Conservation (phyloP, 2,888 invertebrate species). For the Odontothrips loti region DNA sequence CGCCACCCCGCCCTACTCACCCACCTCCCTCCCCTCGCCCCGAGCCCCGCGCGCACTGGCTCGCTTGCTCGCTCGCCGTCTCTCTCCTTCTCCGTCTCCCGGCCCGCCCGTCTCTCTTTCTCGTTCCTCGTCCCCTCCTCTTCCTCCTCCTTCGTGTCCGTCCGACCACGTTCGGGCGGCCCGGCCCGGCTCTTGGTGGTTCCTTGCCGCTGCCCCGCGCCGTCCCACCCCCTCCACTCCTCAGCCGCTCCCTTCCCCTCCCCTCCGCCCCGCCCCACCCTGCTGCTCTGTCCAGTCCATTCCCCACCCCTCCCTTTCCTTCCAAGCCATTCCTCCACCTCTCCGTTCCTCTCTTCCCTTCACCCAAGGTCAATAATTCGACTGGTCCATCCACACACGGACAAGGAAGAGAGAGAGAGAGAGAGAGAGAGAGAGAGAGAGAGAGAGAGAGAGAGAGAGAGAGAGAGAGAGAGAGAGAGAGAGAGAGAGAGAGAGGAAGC, state of each 20-base stretch:
- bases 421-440: conserved; percentile 11
- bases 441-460: conserved; percentile 8
- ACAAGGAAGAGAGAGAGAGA: conserved; percentile 9
- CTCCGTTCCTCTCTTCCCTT: conserved; percentile 1
- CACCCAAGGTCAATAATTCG: conserved; percentile 24
- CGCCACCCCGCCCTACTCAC: background rate
- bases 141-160: conserved; percentile 22
- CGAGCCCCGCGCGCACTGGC: background rate
- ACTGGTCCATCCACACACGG: conserved; percentile 25
- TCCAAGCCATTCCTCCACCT: conserved; percentile 15
- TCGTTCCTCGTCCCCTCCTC: conserved; percentile 9
- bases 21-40: background rate
- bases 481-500: conserved; percentile 4
- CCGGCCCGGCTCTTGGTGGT: conserved; percentile 25
- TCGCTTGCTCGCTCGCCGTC: conserved; percentile 13
- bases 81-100: background rate
- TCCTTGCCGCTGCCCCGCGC: conserved; percentile 8
- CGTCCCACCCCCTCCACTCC: background rate
- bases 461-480: conserved; percentile 15
- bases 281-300: no score
- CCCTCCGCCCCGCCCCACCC: background rate
- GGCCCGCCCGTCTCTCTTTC: background rate
- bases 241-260: background rate
- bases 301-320: background rate
- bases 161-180: conserved; percentile 25